phyloP scores from a whole-genome alignment of 2,888 invertebrate genomes.

The Mesorhabditis belari region DNA sequence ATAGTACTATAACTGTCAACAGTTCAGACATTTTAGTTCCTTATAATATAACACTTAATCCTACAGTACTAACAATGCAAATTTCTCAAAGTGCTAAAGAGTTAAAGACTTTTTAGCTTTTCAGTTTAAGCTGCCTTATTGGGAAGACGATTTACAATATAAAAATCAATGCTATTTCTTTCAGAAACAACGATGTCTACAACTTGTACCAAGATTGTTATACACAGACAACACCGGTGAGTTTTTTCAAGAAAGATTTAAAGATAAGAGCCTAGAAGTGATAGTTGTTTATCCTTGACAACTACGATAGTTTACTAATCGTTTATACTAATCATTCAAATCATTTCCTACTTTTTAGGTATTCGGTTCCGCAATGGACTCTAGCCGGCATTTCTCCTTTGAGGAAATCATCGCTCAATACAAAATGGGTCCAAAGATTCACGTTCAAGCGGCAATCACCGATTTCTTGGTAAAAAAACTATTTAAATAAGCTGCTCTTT shows the following conservation, averaged over 20 bases:
- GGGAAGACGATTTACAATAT: not conserved
- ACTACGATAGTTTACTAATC: too few relatives aligned
- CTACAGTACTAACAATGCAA: too few relatives aligned
- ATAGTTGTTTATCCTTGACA: not conserved
- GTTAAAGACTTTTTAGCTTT: not conserved
- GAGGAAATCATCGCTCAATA: too few relatives aligned
- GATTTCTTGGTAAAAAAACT: not conserved
- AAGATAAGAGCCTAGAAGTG: not conserved
- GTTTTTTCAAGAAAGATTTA: not conserved
- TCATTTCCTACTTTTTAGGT: not conserved
- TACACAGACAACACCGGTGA: conserved; percentile 6
- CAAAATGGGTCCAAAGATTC: not conserved
- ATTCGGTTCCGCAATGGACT: not conserved
- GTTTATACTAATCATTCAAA: too few relatives aligned
- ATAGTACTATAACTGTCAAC: too few relatives aligned
- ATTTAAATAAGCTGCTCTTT: too few relatives aligned
- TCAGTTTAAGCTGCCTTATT: not conserved
- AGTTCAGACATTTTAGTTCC: too few relatives aligned
- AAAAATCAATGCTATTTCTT: not conserved
- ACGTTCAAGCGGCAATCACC: not conserved
- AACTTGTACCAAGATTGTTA: conserved; percentile 47
- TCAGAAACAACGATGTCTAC: conserved; percentile 33
- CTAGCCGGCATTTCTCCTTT: too few relatives aligned
- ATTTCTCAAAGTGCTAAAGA: not conserved
- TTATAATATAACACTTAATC: too few relatives aligned